Evolutionary conservation across 2,113 vertebrate species (phyloP).

Genomic region (Leptobrachium ailaonicum): DNA sequence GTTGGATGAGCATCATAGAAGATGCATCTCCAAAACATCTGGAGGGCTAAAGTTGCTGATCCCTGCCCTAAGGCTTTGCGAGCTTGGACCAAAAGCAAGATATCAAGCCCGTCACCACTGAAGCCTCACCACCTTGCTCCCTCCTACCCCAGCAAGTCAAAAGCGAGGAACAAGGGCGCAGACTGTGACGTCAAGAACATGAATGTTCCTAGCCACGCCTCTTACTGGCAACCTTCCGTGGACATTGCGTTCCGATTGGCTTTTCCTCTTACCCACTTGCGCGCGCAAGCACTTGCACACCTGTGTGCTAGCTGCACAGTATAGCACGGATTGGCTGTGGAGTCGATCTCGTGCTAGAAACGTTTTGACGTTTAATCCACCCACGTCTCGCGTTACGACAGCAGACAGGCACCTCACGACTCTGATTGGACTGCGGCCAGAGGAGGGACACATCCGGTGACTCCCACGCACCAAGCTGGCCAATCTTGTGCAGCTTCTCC

Average conservation of each 20-base stretch:
- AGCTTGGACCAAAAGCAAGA: too few species aligned
- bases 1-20: too few species aligned
- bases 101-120: too few species aligned
- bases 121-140: too few species aligned
- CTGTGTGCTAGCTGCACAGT: too few species aligned
- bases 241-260: neutral
- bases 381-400: slow-evolving; percentile 4
- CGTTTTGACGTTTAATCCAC: neutral
- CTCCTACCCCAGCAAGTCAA: neutral
- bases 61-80: too few species aligned
- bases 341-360: neutral
- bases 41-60: too few species aligned
- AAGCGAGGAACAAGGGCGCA: neutral
- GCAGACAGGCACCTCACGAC: neutral
- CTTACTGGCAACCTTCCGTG: neutral
- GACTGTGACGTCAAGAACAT: neutral
- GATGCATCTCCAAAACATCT: too few species aligned
- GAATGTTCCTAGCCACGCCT: neutral
- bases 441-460: neutral
- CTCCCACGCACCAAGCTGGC: neutral
- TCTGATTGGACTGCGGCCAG: neutral
- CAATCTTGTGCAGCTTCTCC: slow-evolving; percentile 1
- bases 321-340: too few species aligned
- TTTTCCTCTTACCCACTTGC: too few species aligned
- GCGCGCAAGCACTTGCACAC: too few species aligned